Evolutionary conservation across 2,797 vertebrate genomes (phyloP).

Genomic region (Danionella dracula): DNA sequence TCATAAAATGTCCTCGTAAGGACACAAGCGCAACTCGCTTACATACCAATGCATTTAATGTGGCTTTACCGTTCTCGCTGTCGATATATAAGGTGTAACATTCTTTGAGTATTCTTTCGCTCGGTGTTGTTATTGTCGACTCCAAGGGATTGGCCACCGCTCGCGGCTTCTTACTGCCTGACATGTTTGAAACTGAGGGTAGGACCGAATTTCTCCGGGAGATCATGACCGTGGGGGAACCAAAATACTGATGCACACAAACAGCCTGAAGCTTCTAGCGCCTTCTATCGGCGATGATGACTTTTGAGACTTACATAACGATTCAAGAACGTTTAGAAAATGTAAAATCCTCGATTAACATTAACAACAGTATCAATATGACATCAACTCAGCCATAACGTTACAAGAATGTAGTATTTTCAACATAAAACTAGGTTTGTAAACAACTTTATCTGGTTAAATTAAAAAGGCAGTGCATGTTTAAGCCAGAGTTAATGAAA

Average conservation of each 20-base stretch:
- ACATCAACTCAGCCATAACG: no score
- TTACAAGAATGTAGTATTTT: no score
- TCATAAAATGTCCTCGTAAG: slow-evolving; percentile 20
- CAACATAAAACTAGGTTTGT: no score
- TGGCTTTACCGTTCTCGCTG: slow-evolving; percentile 68
- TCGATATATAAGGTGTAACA: slow-evolving; percentile 73
- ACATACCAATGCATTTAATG: neutral
- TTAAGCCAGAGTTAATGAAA: no score
- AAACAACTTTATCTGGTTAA: no score
- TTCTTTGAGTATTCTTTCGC: slow-evolving; percentile 72
- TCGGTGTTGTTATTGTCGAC: slow-evolving; percentile 67
- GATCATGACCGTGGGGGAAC: slow-evolving; percentile 48
- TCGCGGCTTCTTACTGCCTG: slow-evolving; percentile 65
- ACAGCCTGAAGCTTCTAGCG: neutral
- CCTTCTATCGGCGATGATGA: neutral
- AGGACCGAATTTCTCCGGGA: neutral
- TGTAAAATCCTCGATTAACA: no score
- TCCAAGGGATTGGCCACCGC: slow-evolving; percentile 71
- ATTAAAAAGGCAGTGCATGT: no score
- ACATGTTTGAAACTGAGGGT: slow-evolving; percentile 54
- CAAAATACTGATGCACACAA: slow-evolving; percentile 58
- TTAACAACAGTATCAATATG: no score
- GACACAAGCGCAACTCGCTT: neutral
- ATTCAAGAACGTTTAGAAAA: no score
- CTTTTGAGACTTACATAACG: no score